phyloP scores from a whole-genome alignment of 2,113 vertebrate species.

The Ptilorrhoa leucosticta region DNA sequence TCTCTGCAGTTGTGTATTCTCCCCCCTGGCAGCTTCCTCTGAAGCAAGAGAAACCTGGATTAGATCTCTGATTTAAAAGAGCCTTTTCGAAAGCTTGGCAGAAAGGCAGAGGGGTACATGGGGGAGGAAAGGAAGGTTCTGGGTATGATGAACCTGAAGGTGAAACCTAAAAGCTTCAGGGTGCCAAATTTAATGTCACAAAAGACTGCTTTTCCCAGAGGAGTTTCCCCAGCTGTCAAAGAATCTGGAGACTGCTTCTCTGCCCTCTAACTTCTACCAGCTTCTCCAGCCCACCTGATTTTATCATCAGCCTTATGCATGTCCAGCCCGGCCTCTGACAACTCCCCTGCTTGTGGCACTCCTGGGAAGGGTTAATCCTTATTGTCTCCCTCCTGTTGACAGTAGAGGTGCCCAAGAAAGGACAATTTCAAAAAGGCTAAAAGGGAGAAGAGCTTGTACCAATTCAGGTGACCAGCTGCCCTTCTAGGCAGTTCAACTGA shows the following conservation, averaged over 20 bases:
- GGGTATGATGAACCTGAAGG: neutral
- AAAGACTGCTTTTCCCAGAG: neutral
- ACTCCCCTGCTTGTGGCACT: neutral
- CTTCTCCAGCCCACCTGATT: neutral
- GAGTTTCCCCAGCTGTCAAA: neutral
- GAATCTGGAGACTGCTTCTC: neutral
- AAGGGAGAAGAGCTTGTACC: neutral
- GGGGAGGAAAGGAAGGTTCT: neutral
- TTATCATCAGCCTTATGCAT: neutral
- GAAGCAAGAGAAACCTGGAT: neutral
- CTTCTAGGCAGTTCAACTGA: neutral
- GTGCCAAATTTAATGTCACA: neutral
- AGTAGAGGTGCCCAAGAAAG: neutral
- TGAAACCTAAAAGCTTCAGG: neutral
- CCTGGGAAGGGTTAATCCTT: neutral
- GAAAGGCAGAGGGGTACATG: rapidly evolving
- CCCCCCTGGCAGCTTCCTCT: neutral
- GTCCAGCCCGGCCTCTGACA: neutral
- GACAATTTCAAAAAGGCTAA: neutral
- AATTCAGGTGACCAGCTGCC: neutral
- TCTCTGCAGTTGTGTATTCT: neutral
- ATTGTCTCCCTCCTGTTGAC: neutral
- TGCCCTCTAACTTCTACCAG: neutral
- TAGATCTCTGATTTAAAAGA: neutral
- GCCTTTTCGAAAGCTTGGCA: neutral